Evolutionary conservation across 2,797 vertebrate genomes (phyloP).

Genomic region (Smutsia gigantea): DNA sequence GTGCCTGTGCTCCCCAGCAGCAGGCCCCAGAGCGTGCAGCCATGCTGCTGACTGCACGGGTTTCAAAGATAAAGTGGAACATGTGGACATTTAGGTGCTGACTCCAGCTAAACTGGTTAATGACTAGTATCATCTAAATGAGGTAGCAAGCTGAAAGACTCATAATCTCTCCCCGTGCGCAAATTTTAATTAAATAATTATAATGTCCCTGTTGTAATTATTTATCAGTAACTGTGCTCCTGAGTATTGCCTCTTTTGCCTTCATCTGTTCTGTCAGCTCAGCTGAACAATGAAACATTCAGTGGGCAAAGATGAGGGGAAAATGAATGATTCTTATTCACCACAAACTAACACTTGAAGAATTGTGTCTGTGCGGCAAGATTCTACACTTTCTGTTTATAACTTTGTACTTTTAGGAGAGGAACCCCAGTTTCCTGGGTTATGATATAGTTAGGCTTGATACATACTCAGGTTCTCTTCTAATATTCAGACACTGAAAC

Average conservation of each 20-base stretch:
- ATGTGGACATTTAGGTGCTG: constrained; percentile 83
- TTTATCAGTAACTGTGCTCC: constrained; percentile 88
- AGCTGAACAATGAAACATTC: constrained; percentile 78
- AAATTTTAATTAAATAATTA: constrained; percentile 90
- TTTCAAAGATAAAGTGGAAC: constrained; percentile 82
- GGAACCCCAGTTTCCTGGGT: not conserved
- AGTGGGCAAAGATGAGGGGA: constrained; percentile 69
- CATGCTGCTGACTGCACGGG: constrained; percentile 86
- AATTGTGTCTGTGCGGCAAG: not conserved
- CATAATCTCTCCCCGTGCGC: constrained; percentile 87
- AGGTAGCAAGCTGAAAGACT: constrained; percentile 85
- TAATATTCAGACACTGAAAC: not conserved
- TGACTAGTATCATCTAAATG: constrained; percentile 88
- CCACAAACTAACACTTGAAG: not conserved
- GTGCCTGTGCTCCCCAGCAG: constrained; percentile 63
- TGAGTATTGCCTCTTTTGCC: constrained; percentile 85
- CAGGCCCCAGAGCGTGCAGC: constrained; percentile 77
- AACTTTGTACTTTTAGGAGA: not conserved
- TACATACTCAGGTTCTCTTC: not conserved
- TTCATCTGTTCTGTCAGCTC: constrained; percentile 84
- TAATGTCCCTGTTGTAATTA: constrained; percentile 88
- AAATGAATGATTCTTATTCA: constrained; percentile 81
- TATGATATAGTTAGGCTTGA: not conserved
- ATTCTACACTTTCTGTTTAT: not conserved
- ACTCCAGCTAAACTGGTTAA: constrained; percentile 87